Evolutionary conservation across 1,140 invertebrate genomes (phyloP).

Genomic region (Achatina immaculata): DNA sequence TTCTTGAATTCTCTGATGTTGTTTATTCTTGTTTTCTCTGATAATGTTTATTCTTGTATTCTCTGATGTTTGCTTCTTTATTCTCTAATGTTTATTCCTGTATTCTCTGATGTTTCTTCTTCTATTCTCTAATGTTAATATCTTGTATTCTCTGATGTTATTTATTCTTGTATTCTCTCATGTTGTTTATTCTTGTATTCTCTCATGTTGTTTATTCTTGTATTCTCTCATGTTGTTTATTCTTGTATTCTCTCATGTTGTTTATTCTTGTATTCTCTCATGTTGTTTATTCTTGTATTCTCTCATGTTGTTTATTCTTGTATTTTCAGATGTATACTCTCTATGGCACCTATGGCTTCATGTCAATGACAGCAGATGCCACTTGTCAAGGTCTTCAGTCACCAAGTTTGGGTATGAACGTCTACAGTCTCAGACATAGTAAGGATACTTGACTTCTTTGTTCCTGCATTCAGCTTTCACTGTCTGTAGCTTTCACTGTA

Average conservation of each 20-base stretch:
- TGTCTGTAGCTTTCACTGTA: not conserved
- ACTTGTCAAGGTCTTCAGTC: slow-evolving; percentile 54
- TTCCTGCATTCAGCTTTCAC: not conserved
- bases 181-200: too few species aligned
- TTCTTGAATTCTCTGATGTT: too few species aligned
- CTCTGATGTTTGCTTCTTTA: too few species aligned
- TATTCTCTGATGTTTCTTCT: too few species aligned
- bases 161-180: not conserved
- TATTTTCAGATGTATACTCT: slow-evolving; percentile 52
- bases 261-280: too few species aligned
- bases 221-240: not conserved
- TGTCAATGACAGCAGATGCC: slow-evolving; percentile 58
- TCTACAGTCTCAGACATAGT: slow-evolving; percentile 48
- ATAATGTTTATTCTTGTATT: too few species aligned
- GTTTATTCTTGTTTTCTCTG: too few species aligned
- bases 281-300: not conserved
- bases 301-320: not conserved
- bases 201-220: not conserved
- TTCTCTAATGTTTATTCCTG: too few species aligned
- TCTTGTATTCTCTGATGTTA: not conserved
- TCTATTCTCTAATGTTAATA: too few species aligned
- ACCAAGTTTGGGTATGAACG: slow-evolving; percentile 48
- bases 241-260: not conserved
- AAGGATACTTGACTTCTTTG: too few species aligned
- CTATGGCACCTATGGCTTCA: slow-evolving; percentile 48